Evolutionary conservation across 1,140 invertebrate genomes (phyloP).

Genomic region (Drosophila mayri): DNA sequence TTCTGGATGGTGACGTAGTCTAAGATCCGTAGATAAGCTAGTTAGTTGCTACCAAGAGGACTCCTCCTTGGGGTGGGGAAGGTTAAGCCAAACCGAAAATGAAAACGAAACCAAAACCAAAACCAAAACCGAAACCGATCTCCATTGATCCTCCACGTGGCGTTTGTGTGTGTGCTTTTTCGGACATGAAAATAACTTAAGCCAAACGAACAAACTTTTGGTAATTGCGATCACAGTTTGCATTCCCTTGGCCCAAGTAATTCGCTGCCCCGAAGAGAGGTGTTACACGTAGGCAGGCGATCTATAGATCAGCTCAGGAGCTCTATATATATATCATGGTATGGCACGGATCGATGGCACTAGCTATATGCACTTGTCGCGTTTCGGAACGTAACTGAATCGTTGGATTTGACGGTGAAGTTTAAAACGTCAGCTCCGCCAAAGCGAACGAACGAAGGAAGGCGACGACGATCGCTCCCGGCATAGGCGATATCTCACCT

Average conservation of each 20-base stretch:
- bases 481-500: slow-evolving; percentile 39
- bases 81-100: too few relatives aligned
- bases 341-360: slow-evolving; percentile 17
- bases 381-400: slow-evolving; percentile 82
- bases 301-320: neutral
- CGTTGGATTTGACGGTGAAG: slow-evolving; percentile 75
- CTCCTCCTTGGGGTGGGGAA: neutral
- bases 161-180: slow-evolving; percentile 30
- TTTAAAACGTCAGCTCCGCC: slow-evolving; percentile 72
- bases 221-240: slow-evolving; percentile 70
- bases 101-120: neutral
- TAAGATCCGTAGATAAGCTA: slow-evolving; percentile 15
- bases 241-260: slow-evolving; percentile 85
- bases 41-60: slow-evolving; percentile 4
- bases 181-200: slow-evolving; percentile 84
- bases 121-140: slow-evolving; percentile 5
- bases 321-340: neutral
- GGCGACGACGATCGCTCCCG: slow-evolving; percentile 61
- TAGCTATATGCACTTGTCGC: slow-evolving; percentile 82
- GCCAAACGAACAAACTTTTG: slow-evolving; percentile 85
- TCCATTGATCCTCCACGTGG: slow-evolving; percentile 53
- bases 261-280: slow-evolving; percentile 63
- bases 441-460: slow-evolving; percentile 48
- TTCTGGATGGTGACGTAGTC: too few relatives aligned
- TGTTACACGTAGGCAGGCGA: slow-evolving; percentile 32